These are phyloP conservation scores for Meloe dianella DNA, from an alignment of 2,888 invertebrate species.

Conservation along the genomic window DNA sequence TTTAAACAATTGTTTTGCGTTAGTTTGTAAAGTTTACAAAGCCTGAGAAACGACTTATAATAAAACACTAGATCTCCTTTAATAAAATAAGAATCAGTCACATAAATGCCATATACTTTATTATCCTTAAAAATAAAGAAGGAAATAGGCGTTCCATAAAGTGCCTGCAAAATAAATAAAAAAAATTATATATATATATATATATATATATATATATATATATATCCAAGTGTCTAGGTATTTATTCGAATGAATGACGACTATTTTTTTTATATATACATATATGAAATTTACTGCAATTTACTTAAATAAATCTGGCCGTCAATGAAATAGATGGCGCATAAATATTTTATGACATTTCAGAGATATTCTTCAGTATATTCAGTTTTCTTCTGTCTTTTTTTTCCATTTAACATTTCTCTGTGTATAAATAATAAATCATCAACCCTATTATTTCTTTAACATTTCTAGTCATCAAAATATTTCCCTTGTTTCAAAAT, in stretches of 20 bases:
- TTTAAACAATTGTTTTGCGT: constrained; percentile 37
- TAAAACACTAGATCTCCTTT: constrained; percentile 49
- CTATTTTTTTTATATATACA: constrained; percentile 52
- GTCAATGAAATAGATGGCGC: constrained; percentile 53
- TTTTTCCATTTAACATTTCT: not conserved
- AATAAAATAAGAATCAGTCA: constrained; percentile 54
- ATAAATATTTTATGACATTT: constrained; percentile 53
- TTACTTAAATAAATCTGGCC: constrained; percentile 54
- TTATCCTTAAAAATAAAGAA: constrained; percentile 52
- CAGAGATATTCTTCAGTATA: constrained; percentile 43
- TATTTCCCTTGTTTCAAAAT: constrained; percentile 6
- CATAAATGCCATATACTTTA: constrained; percentile 53
- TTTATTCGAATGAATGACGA: constrained; percentile 55
- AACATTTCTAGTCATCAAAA: constrained; percentile 6
- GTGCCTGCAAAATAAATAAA: constrained; percentile 50
- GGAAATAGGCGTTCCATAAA: constrained; percentile 51
- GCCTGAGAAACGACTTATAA: constrained; percentile 34
- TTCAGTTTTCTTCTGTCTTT: constrained; percentile 31
- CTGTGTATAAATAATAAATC: constrained; percentile 5
- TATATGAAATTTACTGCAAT: constrained; percentile 33
- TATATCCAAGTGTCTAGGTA: constrained; percentile 49
- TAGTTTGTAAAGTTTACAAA: constrained; percentile 35
- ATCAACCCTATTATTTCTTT: constrained; percentile 2
- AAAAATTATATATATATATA: constrained; percentile 32
- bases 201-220: constrained; percentile 10